Conservation (phyloP, 2,888 invertebrate genomes). For the Lamellibrachia satsuma region DNA sequence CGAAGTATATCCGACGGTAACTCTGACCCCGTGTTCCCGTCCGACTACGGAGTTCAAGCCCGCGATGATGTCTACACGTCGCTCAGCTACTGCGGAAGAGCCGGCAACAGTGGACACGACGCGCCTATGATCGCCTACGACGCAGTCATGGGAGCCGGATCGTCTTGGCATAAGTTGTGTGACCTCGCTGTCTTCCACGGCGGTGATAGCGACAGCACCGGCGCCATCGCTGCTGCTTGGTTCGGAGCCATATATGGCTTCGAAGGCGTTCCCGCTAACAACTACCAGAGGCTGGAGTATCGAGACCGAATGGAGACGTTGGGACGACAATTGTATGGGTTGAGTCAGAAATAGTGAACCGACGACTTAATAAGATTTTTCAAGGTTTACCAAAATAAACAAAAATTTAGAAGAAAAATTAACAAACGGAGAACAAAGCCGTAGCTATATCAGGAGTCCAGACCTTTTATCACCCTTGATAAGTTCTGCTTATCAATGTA, state of each 20-base stretch:
- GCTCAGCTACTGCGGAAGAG: slow-evolving; percentile 59
- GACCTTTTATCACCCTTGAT: too few relatives aligned
- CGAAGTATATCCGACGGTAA: slow-evolving; percentile 50
- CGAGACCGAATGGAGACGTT: slow-evolving; percentile 42
- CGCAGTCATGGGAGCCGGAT: slow-evolving; percentile 52
- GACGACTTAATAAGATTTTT: too few relatives aligned
- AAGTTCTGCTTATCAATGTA: too few relatives aligned
- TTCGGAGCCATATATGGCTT: slow-evolving; percentile 61
- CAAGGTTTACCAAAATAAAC: too few relatives aligned
- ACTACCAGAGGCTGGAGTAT: slow-evolving; percentile 51
- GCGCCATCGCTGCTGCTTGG: slow-evolving; percentile 59
- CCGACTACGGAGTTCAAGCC: slow-evolving; percentile 50
- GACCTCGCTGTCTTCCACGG: slow-evolving; percentile 58
- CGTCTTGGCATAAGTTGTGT: slow-evolving; percentile 58
- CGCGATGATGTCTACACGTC: slow-evolving; percentile 58
- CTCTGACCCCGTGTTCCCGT: slow-evolving; percentile 52
- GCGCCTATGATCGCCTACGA: slow-evolving; percentile 65
- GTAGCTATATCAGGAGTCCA: too few relatives aligned
- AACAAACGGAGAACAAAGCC: too few relatives aligned
- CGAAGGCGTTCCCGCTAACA: slow-evolving; percentile 52
- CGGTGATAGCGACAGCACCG: slow-evolving; percentile 64
- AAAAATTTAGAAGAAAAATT: too few relatives aligned
- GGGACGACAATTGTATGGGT: slow-evolving; percentile 39
- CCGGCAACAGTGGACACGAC: slow-evolving; percentile 64
- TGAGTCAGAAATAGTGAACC: slow-evolving; percentile 32